phyloP scores from a whole-genome alignment of 1,140 invertebrate genomes.

The Coboldia fuscipes region DNA sequence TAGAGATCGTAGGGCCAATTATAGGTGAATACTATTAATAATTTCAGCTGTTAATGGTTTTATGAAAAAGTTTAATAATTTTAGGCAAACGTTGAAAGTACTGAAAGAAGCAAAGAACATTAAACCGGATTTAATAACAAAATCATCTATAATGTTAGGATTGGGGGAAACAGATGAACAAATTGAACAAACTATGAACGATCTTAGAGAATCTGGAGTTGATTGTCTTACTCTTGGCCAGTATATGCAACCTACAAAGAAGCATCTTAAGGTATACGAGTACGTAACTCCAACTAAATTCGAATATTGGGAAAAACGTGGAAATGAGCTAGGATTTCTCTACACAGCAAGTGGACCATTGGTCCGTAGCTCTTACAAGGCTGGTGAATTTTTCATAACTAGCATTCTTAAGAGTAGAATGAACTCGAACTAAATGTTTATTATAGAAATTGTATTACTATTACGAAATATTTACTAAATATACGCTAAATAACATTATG shows the following conservation, averaged over 20 bases:
- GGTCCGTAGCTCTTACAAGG: slow-evolving; percentile 92
- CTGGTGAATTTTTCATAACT: slow-evolving; percentile 79
- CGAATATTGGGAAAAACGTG: slow-evolving; percentile 70
- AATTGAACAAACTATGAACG: slow-evolving; percentile 68
- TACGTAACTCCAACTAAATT: slow-evolving; percentile 95
- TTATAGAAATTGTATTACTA: not conserved
- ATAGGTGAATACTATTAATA: no score
- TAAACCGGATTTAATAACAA: slow-evolving; percentile 73
- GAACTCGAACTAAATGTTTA: not conserved
- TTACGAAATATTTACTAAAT: not conserved
- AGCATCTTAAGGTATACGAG: slow-evolving; percentile 88
- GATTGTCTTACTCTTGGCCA: slow-evolving; percentile 95
- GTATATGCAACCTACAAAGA: slow-evolving; percentile 98
- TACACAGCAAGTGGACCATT: slow-evolving; percentile 96
- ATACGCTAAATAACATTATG: no score
- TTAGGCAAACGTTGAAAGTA: slow-evolving; percentile 68
- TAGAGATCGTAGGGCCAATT: slow-evolving; percentile 69
- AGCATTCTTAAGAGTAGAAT: slow-evolving; percentile 37
- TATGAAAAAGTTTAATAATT: not conserved
- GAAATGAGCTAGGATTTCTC: slow-evolving; percentile 75
- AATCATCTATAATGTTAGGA: slow-evolving; percentile 97
- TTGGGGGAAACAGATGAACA: slow-evolving; percentile 87
- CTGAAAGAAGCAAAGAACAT: slow-evolving; percentile 59
- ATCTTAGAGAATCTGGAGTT: slow-evolving; percentile 56
- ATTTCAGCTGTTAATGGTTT: not conserved